These are phyloP conservation scores for Sweltsa coloradensis DNA, from an alignment of 1,140 invertebrate species.

Conservation along the genomic window DNA sequence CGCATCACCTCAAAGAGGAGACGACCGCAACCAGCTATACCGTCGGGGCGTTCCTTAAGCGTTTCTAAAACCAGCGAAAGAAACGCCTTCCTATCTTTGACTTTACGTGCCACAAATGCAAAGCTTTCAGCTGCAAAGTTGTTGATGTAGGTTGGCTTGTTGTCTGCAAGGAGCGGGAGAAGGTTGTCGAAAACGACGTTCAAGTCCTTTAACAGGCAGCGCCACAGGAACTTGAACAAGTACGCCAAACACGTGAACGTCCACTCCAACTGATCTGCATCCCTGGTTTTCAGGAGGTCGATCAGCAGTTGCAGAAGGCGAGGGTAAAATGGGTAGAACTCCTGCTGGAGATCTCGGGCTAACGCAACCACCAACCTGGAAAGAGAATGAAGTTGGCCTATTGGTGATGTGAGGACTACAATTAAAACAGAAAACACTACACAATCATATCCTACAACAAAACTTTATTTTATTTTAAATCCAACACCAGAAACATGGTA, in stretches of 20 bases:
- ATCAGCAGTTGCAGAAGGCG: constrained; percentile 55
- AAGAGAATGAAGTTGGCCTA: constrained; percentile 21
- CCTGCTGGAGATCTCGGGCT: constrained; percentile 70
- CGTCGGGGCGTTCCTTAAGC: constrained; percentile 49
- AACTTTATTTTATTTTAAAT: too few species aligned
- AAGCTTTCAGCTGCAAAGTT: constrained; percentile 92
- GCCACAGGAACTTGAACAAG: constrained; percentile 78
- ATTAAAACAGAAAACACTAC: too few species aligned
- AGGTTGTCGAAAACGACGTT: constrained; percentile 57
- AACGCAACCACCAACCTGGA: constrained; percentile 68
- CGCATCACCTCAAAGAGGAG: constrained; percentile 76
- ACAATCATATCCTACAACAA: too few species aligned
- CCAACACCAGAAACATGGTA: too few species aligned
- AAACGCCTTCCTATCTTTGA: constrained; percentile 64
- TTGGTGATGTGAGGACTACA: too few species aligned
- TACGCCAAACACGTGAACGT: constrained; percentile 73
- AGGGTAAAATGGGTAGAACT: constrained; percentile 75
- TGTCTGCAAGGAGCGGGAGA: constrained; percentile 57
- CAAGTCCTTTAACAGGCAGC: constrained; percentile 68
- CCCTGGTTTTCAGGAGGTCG: constrained; percentile 57
- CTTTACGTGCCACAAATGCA: constrained; percentile 80
- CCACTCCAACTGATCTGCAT: constrained; percentile 71
- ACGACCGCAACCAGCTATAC: constrained; percentile 59
- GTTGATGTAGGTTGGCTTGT: constrained; percentile 65
- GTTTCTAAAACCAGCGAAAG: constrained; percentile 54